These are phyloP conservation scores for Carassius auratus DNA, from an alignment of 2,113 vertebrate genomes.

Conservation along the genomic window DNA sequence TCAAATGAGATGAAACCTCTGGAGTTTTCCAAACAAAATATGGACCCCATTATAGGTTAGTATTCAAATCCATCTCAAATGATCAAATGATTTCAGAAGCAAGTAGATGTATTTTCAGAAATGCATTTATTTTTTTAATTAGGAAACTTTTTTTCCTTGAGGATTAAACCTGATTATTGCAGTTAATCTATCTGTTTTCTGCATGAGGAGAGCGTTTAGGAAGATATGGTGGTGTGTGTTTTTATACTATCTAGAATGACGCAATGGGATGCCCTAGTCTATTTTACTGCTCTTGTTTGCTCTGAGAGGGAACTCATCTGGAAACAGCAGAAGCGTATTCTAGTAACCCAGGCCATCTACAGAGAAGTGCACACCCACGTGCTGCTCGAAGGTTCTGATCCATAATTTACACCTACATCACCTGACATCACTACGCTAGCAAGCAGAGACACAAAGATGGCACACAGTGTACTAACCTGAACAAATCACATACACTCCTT, in stretches of 20 bases:
- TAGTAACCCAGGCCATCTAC: conserved; percentile 51
- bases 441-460: conserved; percentile 60
- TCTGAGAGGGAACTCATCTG: conserved; percentile 30
- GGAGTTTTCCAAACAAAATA: neutral
- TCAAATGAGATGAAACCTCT: neutral
- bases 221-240: neutral
- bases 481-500: neutral
- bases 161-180: conserved; percentile 19
- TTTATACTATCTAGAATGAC: neutral
- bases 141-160: neutral
- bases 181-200: neutral
- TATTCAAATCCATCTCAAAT: conserved; percentile 10
- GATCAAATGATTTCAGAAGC: neutral
- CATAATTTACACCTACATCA: conserved; percentile 74
- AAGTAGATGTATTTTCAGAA: no score
- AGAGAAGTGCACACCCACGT: neutral
- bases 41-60: neutral
- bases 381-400: conserved; percentile 51
- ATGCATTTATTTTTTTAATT: no score
- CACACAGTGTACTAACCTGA: conserved; percentile 61
- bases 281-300: conserved; percentile 23
- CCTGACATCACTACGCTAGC: conserved; percentile 62
- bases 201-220: neutral
- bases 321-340: conserved; percentile 43
- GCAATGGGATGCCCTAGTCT: conserved; percentile 14